Base-by-base conservation (phyloP, 2,888 invertebrate species). In the Drosophila acutilabella region DNA sequence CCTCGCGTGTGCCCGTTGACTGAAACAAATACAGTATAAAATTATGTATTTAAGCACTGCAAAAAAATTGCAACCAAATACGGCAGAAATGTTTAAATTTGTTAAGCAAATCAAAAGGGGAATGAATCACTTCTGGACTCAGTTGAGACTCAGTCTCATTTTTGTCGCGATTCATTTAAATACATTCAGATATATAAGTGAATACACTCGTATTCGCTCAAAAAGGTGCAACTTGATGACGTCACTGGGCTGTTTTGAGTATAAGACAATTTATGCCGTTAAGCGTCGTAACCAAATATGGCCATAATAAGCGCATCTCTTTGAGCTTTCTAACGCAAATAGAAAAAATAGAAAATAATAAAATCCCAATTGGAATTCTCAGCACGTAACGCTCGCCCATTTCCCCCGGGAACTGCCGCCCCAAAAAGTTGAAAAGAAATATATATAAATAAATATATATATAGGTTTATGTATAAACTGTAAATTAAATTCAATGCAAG, bases 361-460 rank as follows among this genome's bases (percentile, higher is more conserved):
- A 30, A 30, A 30, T 30, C 8, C 8, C 30, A 30, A 30, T 30
- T 30, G 30, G 42, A 66, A 85, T 88, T 71, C 89, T 47, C 59
- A 81, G 81, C 83, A 89, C 83, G 89, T 89, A 83, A 82, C 67
- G 45, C 64, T 62, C 56, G 61, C 59, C 72, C 79, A 78, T 81
- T 89, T 76, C 65, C 61, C 48, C 38, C 38, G 14, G 41, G 33
- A 18, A 48, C 16, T 30, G n/a, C 2, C 2, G 16, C 58, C 74
- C 64, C 59, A 75, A 66, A 10, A 13, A 16, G 8, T 30, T 53
- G n/a, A 33, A 23, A 53, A 10, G 1, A 54, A 30, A 14, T 36
- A 30, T 8, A 30, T 8, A 8, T 30, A 0, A 4, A 4, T 23
- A n/a, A 23, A 4, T 2, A 4, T 23, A 23, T 23, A 23, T 23